A percentile compares a stretch with the other conserved stretches of the same genome.
Evolutionary conservation across 2,113 vertebrate genomes (phyloP).

Genomic region (Dermatemys mawii): DNA sequence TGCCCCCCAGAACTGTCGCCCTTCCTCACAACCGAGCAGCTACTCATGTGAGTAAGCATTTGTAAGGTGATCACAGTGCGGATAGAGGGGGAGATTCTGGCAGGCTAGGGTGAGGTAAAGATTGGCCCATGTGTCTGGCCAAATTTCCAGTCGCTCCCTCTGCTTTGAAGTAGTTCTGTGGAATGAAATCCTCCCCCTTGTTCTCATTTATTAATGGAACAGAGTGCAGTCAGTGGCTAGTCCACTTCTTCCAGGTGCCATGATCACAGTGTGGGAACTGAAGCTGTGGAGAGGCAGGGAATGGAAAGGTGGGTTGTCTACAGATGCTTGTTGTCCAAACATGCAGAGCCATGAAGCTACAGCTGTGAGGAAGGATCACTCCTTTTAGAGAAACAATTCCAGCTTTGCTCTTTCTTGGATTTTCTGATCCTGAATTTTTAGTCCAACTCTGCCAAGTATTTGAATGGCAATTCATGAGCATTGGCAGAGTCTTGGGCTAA

Average conservation of each 20-base stretch:
- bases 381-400: not conserved
- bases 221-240: not conserved
- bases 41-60: not conserved
- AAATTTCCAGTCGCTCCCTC: not conserved
- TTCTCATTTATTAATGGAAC: not conserved
- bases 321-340: not conserved
- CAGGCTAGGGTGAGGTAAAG: not conserved
- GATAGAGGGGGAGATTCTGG: not conserved
- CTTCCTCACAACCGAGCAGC: conserved; percentile 28
- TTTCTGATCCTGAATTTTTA: not conserved
- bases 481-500: not conserved
- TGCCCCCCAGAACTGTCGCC: not conserved
- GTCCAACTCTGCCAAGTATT: not conserved
- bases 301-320: not conserved
- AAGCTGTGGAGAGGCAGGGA: not conserved
- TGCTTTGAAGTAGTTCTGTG: not conserved
- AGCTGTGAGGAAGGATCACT: not conserved
- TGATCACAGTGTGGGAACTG: not conserved
- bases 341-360: not conserved
- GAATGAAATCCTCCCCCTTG: too few relatives aligned
- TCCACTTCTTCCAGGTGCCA: not conserved
- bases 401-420: not conserved
- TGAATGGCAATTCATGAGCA: not conserved
- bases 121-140: not conserved
- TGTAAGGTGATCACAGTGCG: not conserved